Evolutionary conservation across 2,888 invertebrate genomes (phyloP), one percentile per base, ranked within the genome.

Genomic region (Selenia dentaria): DNA sequence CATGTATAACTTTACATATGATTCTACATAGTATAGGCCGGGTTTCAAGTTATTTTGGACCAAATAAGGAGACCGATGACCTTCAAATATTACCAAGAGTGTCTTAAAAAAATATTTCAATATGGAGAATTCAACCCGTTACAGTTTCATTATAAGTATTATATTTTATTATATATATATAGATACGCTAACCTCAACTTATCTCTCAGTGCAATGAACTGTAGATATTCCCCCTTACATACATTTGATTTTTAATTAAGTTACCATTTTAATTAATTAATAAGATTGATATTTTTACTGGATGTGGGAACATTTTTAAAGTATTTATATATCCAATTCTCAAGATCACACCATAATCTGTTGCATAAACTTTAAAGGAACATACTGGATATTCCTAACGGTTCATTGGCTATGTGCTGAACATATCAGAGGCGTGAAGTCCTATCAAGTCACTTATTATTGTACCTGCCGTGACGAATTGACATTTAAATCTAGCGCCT

Each of bases 401-500:
- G 22, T 12, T 14, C 1, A 14, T 9, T 25, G 4, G 5, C 14
- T 14, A 1, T n/a, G 9, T 14, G 4, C 25, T n/a, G 10, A n/a
- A 9, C 9, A 12, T 26, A 20, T 10, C 20, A 11, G 13, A 20
- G 11, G 25, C 8, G 26, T 31, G 20, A 33, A 20, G 18, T 5
- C 9, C 25, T 36, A 18, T 24, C 8, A 24, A 20, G 18, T 24
- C 11, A n/a, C 8, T 25, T 10, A 20, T 32, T 39, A 47, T 25
- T 40, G 26, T 20, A 41, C n/a, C 8, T 25, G 31, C 53, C 54
- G 40, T 70, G 57, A 67, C 65, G 63, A 68, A 64, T 68, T 57
- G 54, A 51, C 65, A 60, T 63, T 60, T 57, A 62, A 69, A 60
- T 57, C 59, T 54, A 58, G 57, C 62, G 61, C 60, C 59, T 60